A percentile compares a stretch with the other conserved stretches of the same genome.
phyloP scores from a whole-genome alignment of 2,113 vertebrate species.

The Myiagra hebetior region DNA sequence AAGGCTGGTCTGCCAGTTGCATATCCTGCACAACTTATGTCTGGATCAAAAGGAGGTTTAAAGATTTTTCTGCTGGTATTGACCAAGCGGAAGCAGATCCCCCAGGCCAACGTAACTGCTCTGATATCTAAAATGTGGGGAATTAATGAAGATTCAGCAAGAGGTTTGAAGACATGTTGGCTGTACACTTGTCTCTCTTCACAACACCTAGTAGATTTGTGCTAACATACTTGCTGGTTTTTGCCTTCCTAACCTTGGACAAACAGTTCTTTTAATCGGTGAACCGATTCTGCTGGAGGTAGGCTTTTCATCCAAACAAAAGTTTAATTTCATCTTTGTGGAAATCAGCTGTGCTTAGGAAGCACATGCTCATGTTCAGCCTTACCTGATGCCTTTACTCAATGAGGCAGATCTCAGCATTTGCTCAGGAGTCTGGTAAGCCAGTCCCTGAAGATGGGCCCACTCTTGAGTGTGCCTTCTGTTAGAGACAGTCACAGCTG shows the following conservation, averaged over 20 bases:
- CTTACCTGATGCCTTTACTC: neutral
- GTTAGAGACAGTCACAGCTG: neutral
- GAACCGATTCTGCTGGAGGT: neutral
- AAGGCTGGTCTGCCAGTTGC: neutral
- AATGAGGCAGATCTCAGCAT: neutral
- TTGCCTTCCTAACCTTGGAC: neutral
- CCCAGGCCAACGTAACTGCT: neutral
- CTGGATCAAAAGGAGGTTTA: conserved; percentile 49
- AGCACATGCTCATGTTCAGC: neutral
- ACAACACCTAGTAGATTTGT: neutral
- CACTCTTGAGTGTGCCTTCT: neutral
- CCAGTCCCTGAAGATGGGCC: neutral
- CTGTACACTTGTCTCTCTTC: neutral
- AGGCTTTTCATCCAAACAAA: neutral
- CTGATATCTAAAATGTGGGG: neutral
- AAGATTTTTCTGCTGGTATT: neutral
- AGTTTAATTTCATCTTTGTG: neutral
- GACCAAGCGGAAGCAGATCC: neutral
- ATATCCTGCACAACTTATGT: neutral
- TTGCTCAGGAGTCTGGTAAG: neutral
- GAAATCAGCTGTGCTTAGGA: neutral
- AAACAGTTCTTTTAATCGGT: neutral
- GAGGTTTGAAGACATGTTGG: neutral
- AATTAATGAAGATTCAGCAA: neutral
- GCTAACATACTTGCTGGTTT: neutral